These are phyloP conservation scores for Passer montanus DNA, from an alignment of 2,113 vertebrate species.

Conservation along the genomic window DNA sequence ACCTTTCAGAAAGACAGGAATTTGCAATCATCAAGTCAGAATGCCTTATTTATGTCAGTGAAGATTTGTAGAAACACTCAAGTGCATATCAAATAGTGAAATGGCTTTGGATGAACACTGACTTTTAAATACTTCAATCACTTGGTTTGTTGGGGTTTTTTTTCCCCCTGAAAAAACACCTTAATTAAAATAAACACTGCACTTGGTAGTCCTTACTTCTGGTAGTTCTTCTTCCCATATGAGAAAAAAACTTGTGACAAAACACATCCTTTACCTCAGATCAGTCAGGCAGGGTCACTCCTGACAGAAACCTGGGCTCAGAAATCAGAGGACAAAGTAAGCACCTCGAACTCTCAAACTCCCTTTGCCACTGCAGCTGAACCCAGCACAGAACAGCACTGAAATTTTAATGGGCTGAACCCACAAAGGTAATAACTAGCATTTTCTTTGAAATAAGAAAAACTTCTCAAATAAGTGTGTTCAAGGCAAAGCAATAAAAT, in stretches of 20 bases:
- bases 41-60: not conserved
- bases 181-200: not conserved
- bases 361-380: not conserved
- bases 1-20: not conserved
- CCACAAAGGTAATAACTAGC: fast-evolving
- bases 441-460: not conserved
- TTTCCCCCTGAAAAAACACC: not conserved
- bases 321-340: not conserved
- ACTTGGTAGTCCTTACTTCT: not conserved
- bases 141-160: not conserved
- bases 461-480: not conserved
- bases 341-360: not conserved
- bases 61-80: not conserved
- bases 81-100: not conserved
- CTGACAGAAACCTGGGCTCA: not conserved
- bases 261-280: not conserved
- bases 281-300: not conserved
- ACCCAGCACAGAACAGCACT: fast-evolving
- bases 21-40: not conserved
- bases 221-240: not conserved
- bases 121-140: not conserved
- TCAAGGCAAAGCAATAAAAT: not conserved
- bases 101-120: not conserved
- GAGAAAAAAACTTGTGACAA: not conserved
- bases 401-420: not conserved